Evolutionary conservation across 2,113 vertebrate species (phyloP), one percentile per base, ranked within the genome.

Genomic region (Colaptes auratus): DNA sequence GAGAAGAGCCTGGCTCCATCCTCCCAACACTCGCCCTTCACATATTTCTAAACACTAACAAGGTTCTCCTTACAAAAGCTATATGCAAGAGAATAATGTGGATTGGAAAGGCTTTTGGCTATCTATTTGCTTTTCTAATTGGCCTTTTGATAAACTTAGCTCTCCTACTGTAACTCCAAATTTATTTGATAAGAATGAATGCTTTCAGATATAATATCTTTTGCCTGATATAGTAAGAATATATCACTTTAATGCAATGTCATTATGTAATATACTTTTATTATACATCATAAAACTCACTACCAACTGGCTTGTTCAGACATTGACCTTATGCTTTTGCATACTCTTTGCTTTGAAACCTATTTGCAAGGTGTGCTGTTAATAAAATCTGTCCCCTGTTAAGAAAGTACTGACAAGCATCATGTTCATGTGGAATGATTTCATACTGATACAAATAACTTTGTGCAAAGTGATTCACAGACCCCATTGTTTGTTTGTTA

Each of bases 101-200:
- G 52, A 7, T 53, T 83, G 42, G 56, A 80, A 89, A 59, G 42
- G 1, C 8, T 63, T 92, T 89, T 64, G 81, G 35, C 35, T 48
- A 7, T 78, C 44, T 91, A 8, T 89, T 94, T 85, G 46, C 67
- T 92, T 82, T 96, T 83, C 67, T 85, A 77, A 77, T 82, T 89
- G 84, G 59, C 31, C 25, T 7, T 11, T 12, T 86, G 65, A 83
- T 83, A 91, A 85, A 86, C 36, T 36, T 64, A 21, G 55, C 14
- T 79, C 13, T 67, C 23, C 71, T 70, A 36, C 61, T 8, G 3
- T 69, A 82, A 42, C 30, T 59, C 67, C 30, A 70, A 33, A 42
- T 64, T 10, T 63, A 75, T 81, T 91, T 86, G 75, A 83, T 83
- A 89, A 92, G 93, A 90, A 58, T 60, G 15, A 92, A 64, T 74